Conservation (phyloP, 2,888 invertebrate species). For the Mythimna lalbum region DNA sequence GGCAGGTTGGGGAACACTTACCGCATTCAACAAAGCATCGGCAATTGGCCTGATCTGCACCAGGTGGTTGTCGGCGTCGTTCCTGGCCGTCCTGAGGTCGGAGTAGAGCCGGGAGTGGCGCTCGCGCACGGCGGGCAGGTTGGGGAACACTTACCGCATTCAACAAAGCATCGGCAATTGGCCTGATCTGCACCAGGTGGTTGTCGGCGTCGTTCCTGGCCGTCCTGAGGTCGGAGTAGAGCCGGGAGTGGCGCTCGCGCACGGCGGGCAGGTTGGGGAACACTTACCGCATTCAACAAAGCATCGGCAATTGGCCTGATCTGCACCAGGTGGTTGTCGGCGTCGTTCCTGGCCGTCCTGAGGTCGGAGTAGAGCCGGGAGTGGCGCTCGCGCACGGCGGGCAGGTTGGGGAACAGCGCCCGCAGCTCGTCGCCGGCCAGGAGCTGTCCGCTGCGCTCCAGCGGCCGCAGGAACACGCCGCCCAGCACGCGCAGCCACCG, state of each 20-base stretch:
- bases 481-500: conserved; percentile 96
- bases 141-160: conserved; percentile 79
- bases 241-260: conserved; percentile 85
- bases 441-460: conserved; percentile 92
- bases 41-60: too few relatives aligned
- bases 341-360: conserved; percentile 69
- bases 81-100: too few relatives aligned
- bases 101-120: too few relatives aligned
- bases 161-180: conserved; percentile 84
- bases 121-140: too few relatives aligned
- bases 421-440: conserved; percentile 94
- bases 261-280: conserved; percentile 95
- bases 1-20: too few relatives aligned
- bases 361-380: conserved; percentile 80
- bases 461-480: conserved; percentile 95
- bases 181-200: conserved; percentile 78
- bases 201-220: conserved; percentile 68
- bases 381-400: conserved; percentile 92
- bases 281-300: conserved; percentile 80
- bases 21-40: too few relatives aligned
- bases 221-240: conserved; percentile 79
- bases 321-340: conserved; percentile 75
- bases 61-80: too few relatives aligned
- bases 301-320: conserved; percentile 83
- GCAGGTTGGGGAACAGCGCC: conserved; percentile 96